Evolutionary conservation across 2,888 invertebrate species (phyloP).

Genomic region (Epinotia nisella): DNA sequence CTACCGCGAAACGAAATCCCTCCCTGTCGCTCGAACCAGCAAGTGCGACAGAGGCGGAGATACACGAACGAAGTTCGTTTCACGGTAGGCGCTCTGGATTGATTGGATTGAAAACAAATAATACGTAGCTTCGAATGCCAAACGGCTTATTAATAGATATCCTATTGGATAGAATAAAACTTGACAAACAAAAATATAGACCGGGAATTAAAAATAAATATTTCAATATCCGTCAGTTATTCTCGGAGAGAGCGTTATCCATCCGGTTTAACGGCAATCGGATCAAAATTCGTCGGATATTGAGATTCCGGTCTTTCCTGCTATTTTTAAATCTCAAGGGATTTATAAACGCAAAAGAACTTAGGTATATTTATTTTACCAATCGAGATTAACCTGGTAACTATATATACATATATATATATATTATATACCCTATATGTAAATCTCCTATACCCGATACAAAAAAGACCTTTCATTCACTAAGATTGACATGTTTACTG

Average conservation of each 20-base stretch:
- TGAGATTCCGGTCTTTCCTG: slow-evolving; percentile 9
- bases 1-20: no score
- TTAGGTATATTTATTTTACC: not conserved
- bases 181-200: not conserved
- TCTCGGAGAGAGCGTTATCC: slow-evolving; percentile 1
- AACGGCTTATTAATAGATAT: not conserved
- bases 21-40: no score
- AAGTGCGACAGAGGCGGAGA: no score
- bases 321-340: slow-evolving; percentile 14
- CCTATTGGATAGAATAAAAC: not conserved
- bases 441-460: not conserved
- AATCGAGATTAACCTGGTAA: slow-evolving; percentile 7
- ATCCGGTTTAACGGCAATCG: slow-evolving; percentile 5
- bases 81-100: no score
- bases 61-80: no score
- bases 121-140: no score
- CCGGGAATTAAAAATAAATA: slow-evolving; percentile 6
- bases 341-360: slow-evolving; percentile 13
- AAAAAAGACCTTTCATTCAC: no score
- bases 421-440: not conserved
- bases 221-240: slow-evolving; percentile 12
- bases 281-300: slow-evolving; percentile 26
- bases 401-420: not conserved
- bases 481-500: no score
- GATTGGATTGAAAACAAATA: no score